phyloP scores from a whole-genome alignment of 1,140 invertebrate genomes.

The Pachypsylla venusta region DNA sequence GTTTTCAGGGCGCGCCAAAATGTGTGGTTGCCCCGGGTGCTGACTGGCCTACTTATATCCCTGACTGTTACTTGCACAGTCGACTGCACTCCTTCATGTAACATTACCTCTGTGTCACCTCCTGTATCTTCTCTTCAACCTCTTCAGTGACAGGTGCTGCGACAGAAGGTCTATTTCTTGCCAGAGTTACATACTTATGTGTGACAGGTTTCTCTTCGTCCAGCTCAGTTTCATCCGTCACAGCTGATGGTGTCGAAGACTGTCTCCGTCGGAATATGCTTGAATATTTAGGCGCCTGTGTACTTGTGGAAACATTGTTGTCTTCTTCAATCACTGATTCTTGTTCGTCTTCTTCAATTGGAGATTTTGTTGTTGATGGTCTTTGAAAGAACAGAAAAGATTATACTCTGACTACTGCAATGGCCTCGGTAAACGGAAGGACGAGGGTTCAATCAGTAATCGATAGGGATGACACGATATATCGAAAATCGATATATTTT shows the following conservation, averaged over 20 bases:
- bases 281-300: slow-evolving; percentile 41
- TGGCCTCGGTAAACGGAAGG: neutral
- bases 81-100: neutral
- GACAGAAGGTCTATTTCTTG: slow-evolving; percentile 17
- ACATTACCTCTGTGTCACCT: slow-evolving; percentile 23
- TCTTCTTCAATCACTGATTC: slow-evolving; percentile 22
- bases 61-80: slow-evolving; percentile 6
- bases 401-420: neutral
- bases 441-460: neutral
- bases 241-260: slow-evolving; percentile 31
- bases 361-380: slow-evolving; percentile 16
- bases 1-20: no score
- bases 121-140: slow-evolving; percentile 20
- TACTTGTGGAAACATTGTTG: slow-evolving; percentile 30
- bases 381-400: slow-evolving; percentile 16
- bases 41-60: no score
- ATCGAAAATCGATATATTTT: no score
- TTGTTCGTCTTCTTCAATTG: slow-evolving; percentile 17
- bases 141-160: slow-evolving; percentile 19
- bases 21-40: no score
- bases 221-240: slow-evolving; percentile 18
- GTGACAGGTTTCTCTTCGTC: slow-evolving; percentile 15
- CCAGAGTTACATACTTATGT: slow-evolving; percentile 19
- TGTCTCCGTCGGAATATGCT: slow-evolving; percentile 45
- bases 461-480: no score